Conservation (phyloP, 2,113 vertebrate genomes). For the Mormoops blainvillei region DNA sequence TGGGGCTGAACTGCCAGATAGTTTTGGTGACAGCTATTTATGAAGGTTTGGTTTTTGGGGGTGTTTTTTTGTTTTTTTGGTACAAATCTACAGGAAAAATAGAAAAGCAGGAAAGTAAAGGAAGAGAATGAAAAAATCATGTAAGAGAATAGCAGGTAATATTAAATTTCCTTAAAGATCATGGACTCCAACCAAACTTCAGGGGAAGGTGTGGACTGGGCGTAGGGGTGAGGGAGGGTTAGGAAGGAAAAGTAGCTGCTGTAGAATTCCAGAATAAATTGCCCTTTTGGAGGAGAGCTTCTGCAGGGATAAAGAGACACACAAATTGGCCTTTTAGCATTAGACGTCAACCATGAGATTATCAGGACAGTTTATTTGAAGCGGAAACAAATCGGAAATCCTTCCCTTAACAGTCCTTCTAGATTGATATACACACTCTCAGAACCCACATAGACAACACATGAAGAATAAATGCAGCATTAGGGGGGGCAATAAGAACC, state of each 20-base stretch:
- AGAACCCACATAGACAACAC: neutral
- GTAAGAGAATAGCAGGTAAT: neutral
- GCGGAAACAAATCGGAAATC: constrained; percentile 84
- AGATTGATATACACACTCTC: constrained; percentile 53
- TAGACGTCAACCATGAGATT: constrained; percentile 76
- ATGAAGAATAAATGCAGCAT: constrained; percentile 19
- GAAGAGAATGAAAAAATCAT: neutral
- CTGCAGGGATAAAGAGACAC: constrained; percentile 20
- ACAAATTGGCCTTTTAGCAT: constrained; percentile 72
- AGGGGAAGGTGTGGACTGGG: neutral
- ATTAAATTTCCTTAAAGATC: constrained; percentile 17
- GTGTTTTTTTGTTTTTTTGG: neutral
- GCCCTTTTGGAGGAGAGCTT: constrained; percentile 8
- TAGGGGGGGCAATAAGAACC: neutral
- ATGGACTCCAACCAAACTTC: constrained; percentile 49
- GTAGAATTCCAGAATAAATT: constrained; percentile 35
- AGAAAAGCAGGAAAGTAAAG: neutral
- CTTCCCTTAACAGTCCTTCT: constrained; percentile 77
- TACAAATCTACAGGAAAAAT: neutral
- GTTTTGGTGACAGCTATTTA: constrained; percentile 48
- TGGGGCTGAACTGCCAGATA: neutral
- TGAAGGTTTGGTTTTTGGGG: neutral
- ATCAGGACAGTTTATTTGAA: constrained; percentile 81
- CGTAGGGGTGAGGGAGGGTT: rapidly evolving
- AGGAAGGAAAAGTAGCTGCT: neutral